Conservation (phyloP, 2,113 vertebrate species). For the Plecotus auritus region DNA sequence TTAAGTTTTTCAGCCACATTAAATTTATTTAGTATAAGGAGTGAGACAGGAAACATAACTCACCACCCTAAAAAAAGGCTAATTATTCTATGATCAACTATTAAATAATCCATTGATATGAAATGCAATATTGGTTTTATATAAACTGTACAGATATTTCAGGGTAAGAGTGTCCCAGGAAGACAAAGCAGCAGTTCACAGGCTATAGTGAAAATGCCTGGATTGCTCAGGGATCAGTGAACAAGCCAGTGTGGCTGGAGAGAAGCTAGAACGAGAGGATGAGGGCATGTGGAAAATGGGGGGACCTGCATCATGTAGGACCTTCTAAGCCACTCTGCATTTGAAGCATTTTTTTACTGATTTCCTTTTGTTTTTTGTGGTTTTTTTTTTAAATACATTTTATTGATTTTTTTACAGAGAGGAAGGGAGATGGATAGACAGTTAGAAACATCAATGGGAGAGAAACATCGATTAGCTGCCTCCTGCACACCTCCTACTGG, state of each 20-base stretch:
- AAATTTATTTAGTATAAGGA: neutral
- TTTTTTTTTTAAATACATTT: no score
- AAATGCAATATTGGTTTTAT: neutral
- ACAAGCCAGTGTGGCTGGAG: neutral
- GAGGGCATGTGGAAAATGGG: neutral
- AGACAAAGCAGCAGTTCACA: neutral
- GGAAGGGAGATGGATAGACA: no score
- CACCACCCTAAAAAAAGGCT: neutral
- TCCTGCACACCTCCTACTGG: no score
- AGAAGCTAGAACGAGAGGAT: neutral
- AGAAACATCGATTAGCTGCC: no score
- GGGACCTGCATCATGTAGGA: fast-evolving
- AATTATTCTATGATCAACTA: neutral
- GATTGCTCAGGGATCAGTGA: neutral
- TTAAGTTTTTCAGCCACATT: neutral
- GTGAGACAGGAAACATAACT: neutral
- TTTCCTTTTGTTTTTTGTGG: neutral
- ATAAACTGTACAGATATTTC: neutral
- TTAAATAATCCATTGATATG: neutral
- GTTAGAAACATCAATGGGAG: no score
- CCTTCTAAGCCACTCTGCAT: no score
- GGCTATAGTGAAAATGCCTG: no score
- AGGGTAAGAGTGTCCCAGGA: neutral
- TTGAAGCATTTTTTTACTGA: neutral
- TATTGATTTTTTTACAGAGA: no score